These are phyloP conservation scores for Hippocampus kuda DNA, from an alignment of 2,797 vertebrate genomes.

Conservation along the genomic window DNA sequence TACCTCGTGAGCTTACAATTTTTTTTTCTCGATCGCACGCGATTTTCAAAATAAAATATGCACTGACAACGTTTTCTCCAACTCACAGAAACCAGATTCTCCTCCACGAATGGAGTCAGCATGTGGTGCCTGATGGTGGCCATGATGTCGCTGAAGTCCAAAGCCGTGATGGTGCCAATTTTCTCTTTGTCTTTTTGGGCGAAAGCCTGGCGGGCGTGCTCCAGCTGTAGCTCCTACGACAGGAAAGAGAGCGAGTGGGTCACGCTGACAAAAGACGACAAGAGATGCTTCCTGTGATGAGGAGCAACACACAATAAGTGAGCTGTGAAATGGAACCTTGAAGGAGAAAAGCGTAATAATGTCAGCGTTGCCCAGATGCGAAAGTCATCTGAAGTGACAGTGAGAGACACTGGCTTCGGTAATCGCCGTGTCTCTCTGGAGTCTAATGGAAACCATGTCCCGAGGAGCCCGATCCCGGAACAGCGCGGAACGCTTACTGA, in stretches of 20 bases:
- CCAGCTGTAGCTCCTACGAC: slow-evolving; percentile 82
- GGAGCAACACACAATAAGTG: slow-evolving; percentile 25
- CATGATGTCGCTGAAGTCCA: slow-evolving; percentile 98
- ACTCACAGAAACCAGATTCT: slow-evolving; percentile 97
- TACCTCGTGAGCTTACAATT: too few species aligned
- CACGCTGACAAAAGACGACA: slow-evolving; percentile 28
- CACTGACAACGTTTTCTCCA: neutral
- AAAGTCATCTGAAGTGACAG: slow-evolving; percentile 52
- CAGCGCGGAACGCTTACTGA: slow-evolving; percentile 21
- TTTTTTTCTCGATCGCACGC: too few species aligned
- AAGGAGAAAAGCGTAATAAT: slow-evolving; percentile 28
- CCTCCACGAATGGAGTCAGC: slow-evolving; percentile 92
- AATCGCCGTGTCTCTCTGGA: slow-evolving; percentile 52
- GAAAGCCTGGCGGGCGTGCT: slow-evolving; percentile 95
- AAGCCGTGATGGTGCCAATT: slow-evolving; percentile 83
- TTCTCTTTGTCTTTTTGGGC: slow-evolving; percentile 88
- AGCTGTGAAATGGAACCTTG: slow-evolving; percentile 27
- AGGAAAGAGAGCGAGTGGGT: slow-evolving; percentile 7
- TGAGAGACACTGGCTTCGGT: slow-evolving; percentile 45
- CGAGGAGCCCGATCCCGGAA: slow-evolving; percentile 50
- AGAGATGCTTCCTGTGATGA: slow-evolving; percentile 29
- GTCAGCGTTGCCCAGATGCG: slow-evolving; percentile 43
- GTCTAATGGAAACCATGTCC: slow-evolving; percentile 68
- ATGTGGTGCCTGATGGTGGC: slow-evolving; percentile 93
- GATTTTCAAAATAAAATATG: too few species aligned